These are phyloP conservation scores for Drosophila lacertosa DNA, from an alignment of 1,140 invertebrate genomes.

Conservation along the genomic window DNA sequence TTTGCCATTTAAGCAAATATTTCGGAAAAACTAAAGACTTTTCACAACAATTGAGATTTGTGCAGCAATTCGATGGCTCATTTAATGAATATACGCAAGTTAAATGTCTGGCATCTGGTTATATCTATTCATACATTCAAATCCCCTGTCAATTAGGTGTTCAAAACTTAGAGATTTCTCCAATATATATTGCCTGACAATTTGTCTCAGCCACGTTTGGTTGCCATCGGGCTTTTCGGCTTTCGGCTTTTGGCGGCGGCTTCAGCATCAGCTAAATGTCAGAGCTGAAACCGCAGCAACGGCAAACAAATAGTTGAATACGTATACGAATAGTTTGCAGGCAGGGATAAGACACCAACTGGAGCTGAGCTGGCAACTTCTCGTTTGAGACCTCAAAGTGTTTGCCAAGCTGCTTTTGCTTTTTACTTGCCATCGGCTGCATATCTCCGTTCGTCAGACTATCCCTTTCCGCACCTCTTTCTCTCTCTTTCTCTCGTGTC, in stretches of 20 bases:
- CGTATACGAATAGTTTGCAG: not conserved
- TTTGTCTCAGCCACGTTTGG: constrained; percentile 7
- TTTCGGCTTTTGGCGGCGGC: constrained; percentile 34
- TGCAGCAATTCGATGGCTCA: constrained; percentile 8
- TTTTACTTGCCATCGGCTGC: constrained; percentile 48
- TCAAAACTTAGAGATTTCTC: constrained; percentile 38
- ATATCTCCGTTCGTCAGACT: constrained; percentile 34
- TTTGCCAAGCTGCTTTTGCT: constrained; percentile 31
- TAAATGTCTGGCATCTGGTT: not conserved
- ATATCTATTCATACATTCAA: constrained; percentile 1
- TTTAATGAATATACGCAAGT: constrained; percentile 32
- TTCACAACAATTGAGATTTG: not conserved
- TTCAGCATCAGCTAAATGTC: constrained; percentile 38
- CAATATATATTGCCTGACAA: constrained; percentile 28
- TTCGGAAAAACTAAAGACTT: not conserved
- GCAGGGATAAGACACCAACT: not conserved
- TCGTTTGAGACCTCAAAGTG: constrained; percentile 33
- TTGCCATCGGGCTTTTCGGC: constrained; percentile 5
- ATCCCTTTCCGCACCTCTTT: not conserved
- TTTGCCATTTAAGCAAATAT: constrained; percentile 13
- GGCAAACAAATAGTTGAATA: constrained; percentile 11
- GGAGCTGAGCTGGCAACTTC: not conserved
- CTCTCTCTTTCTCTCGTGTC: not conserved
- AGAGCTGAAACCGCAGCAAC: constrained; percentile 45
- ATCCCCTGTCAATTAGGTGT: constrained; percentile 59